phyloP scores from a whole-genome alignment of 2,113 vertebrate genomes.

The Ia io region DNA sequence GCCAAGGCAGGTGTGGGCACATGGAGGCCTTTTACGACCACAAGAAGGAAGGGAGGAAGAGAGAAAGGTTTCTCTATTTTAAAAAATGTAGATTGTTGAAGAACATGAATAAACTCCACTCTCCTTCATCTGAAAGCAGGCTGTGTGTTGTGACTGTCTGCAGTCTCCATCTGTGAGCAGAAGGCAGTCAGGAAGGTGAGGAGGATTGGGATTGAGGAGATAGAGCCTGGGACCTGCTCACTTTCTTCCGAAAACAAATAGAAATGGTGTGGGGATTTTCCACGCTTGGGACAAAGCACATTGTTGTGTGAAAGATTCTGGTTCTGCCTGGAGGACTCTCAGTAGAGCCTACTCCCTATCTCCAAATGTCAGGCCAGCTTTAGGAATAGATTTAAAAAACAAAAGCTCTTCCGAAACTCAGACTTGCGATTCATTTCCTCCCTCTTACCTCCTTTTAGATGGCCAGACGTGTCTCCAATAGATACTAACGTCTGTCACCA shows the following conservation, averaged over 20 bases:
- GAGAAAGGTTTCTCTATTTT: not conserved
- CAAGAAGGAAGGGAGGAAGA: not conserved
- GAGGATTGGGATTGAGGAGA: not conserved
- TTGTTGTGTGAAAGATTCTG: not conserved
- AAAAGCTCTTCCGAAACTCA: not conserved
- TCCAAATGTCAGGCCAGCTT: conserved; percentile 13
- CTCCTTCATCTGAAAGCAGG: not conserved
- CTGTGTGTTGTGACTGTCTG: not conserved
- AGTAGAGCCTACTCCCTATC: not conserved
- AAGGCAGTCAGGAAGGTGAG: not conserved
- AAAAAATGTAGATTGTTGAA: not conserved
- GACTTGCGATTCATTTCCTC: not conserved
- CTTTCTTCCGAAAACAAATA: not conserved
- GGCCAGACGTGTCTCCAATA: not conserved
- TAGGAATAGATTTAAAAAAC: not conserved
- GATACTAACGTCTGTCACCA: not conserved
- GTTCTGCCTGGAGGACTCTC: not conserved
- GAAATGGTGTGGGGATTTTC: not conserved
- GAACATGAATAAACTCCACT: not conserved
- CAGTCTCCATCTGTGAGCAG: not conserved
- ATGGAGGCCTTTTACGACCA: not conserved
- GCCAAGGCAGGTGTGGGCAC: not conserved
- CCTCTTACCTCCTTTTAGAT: not conserved
- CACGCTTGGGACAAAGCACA: not conserved
- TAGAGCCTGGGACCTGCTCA: not conserved